Conservation (phyloP, 2,888 invertebrate species). For the Pandemis heparana region DNA sequence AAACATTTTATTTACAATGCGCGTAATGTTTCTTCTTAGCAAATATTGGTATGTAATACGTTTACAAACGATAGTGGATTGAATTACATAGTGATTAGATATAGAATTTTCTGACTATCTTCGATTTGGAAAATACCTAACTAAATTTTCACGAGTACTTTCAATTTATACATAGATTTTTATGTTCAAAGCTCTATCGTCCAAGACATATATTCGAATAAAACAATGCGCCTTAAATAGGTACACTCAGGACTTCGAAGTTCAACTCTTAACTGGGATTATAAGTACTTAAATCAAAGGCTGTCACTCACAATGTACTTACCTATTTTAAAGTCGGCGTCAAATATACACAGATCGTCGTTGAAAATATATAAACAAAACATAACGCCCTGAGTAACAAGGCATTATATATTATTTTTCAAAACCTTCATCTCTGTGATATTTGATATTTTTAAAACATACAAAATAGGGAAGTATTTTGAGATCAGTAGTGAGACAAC, state of each 20-base stretch:
- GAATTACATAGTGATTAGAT: slow-evolving; percentile 17
- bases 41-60: slow-evolving; percentile 9
- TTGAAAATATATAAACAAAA: not conserved
- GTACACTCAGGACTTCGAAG: no score
- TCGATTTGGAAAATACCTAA: slow-evolving; percentile 21
- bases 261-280: no score
- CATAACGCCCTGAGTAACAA: not conserved
- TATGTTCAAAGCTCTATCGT: no score
- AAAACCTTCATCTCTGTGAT: not conserved
- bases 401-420: not conserved
- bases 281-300: no score
- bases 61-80: slow-evolving; percentile 8
- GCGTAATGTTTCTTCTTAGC: slow-evolving; percentile 10
- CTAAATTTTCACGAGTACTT: not conserved
- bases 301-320: not conserved
- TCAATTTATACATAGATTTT: no score
- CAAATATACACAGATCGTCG: not conserved
- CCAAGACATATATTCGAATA: no score
- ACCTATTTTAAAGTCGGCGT: not conserved
- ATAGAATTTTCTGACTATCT: slow-evolving; percentile 6
- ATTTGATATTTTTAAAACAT: not conserved
- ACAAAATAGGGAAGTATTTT: not conserved
- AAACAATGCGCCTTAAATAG: no score
- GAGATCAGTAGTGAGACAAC: not conserved
- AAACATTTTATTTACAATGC: slow-evolving; percentile 13